phyloP scores from a whole-genome alignment of 1,140 invertebrate genomes.

The Amphibalanus amphitrite region DNA sequence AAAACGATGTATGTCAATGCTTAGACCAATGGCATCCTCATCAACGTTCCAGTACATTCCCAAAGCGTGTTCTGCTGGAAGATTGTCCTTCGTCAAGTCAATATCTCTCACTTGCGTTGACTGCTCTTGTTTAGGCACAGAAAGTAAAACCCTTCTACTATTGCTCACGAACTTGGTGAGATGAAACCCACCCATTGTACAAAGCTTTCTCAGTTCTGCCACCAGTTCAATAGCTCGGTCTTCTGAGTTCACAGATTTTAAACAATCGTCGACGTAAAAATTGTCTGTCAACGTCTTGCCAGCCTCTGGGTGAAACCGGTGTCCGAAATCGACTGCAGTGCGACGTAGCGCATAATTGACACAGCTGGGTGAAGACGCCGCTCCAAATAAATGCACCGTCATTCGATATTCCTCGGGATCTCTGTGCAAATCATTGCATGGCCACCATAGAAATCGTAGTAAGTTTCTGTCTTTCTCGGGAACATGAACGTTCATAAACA shows the following conservation, averaged over 20 bases:
- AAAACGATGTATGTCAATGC: too few relatives aligned
- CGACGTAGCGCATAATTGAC: background rate
- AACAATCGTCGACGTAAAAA: background rate
- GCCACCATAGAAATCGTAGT: conserved; percentile 13
- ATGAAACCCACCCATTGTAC: too few relatives aligned
- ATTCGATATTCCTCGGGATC: background rate
- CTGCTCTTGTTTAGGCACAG: too few relatives aligned
- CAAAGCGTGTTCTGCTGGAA: too few relatives aligned
- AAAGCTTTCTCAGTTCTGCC: too few relatives aligned
- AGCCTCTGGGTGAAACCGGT: background rate
- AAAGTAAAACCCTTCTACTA: too few relatives aligned
- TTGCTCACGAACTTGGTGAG: too few relatives aligned
- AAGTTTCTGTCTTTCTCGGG: conserved; percentile 6
- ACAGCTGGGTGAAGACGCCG: background rate
- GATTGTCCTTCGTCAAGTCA: too few relatives aligned
- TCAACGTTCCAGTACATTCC: too few relatives aligned
- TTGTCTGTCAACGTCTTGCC: background rate
- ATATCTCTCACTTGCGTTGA: too few relatives aligned
- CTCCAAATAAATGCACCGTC: conserved; percentile 5
- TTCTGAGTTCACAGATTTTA: background rate
- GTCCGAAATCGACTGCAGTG: background rate
- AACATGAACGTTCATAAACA: conserved; percentile 12
- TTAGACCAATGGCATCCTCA: too few relatives aligned
- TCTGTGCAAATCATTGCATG: conserved; percentile 1
- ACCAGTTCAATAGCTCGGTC: too few relatives aligned